Conservation (phyloP, 1,140 invertebrate genomes). For the Prorops nasuta region DNA sequence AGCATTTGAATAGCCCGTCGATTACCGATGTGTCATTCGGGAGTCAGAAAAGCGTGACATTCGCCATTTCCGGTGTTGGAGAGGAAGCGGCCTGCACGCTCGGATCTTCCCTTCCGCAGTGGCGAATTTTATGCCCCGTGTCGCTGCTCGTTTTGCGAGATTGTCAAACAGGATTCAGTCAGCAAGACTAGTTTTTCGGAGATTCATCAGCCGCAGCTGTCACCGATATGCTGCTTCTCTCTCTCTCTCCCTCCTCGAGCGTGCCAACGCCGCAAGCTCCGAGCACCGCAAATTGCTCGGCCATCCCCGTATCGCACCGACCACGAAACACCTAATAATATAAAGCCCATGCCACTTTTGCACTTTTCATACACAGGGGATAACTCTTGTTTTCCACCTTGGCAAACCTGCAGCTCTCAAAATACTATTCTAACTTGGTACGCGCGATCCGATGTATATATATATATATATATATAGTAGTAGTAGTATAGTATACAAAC, state of each 20-base stretch:
- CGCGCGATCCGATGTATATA: too few relatives aligned
- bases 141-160: constrained; percentile 21
- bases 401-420: too few relatives aligned
- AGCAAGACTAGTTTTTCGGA: constrained; percentile 25
- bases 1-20: constrained; percentile 29
- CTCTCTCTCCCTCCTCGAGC: not conserved
- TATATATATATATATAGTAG: too few relatives aligned
- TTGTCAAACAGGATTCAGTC: constrained; percentile 27
- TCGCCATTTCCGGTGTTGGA: constrained; percentile 17
- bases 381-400: too few relatives aligned
- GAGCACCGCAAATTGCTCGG: not conserved
- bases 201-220: constrained; percentile 14
- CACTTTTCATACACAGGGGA: too few relatives aligned
- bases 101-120: not conserved
- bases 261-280: too few relatives aligned
- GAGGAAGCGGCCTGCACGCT: not conserved
- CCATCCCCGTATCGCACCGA: too few relatives aligned
- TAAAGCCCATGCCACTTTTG: too few relatives aligned
- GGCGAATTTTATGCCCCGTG: constrained; percentile 19
- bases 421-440: too few relatives aligned
- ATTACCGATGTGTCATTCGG: constrained; percentile 29
- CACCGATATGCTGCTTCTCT: constrained; percentile 11
- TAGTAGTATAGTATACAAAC: too few relatives aligned
- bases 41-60: constrained; percentile 21
- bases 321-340: too few relatives aligned